phyloP scores from a whole-genome alignment of 2,888 invertebrate genomes.

The Troides oblongomaculatus region DNA sequence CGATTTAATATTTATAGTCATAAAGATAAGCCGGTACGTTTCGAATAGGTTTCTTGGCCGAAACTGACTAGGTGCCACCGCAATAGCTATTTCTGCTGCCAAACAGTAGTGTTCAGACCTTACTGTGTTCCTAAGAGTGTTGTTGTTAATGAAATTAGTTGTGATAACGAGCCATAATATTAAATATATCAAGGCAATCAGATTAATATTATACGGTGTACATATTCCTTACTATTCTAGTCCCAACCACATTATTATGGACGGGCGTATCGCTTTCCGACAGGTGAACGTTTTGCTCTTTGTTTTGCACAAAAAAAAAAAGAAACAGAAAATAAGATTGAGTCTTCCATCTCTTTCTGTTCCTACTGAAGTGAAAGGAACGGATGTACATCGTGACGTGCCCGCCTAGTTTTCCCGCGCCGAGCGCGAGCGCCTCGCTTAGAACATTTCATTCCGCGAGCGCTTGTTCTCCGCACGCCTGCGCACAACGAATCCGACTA shows the following conservation, averaged over 20 bases:
- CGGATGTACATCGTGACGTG: conserved; percentile 45
- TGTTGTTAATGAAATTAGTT: too few species aligned
- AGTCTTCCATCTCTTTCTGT: conserved; percentile 5
- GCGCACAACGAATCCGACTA: conserved; percentile 50
- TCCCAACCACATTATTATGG: not conserved
- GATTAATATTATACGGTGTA: too few species aligned
- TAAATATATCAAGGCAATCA: too few species aligned
- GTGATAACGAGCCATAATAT: not conserved
- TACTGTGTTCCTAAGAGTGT: too few species aligned
- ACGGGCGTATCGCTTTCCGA: not conserved
- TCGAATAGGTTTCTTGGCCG: too few species aligned
- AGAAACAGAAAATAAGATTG: conserved; percentile 1
- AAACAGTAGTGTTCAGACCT: too few species aligned
- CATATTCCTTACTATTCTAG: too few species aligned
- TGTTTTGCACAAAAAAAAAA: not conserved
- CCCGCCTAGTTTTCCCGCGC: conserved; percentile 63
- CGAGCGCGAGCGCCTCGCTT: conserved; percentile 46
- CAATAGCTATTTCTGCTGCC: too few species aligned
- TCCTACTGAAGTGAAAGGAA: conserved; percentile 35
- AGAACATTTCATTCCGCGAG: conserved; percentile 59
- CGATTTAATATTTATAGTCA: too few species aligned
- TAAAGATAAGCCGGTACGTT: too few species aligned
- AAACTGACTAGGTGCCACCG: too few species aligned
- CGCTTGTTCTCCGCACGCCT: conserved; percentile 54
- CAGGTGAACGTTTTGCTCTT: too few species aligned